Conservation (phyloP, 2,888 invertebrate species). For the Temnothorax ravouxi region DNA sequence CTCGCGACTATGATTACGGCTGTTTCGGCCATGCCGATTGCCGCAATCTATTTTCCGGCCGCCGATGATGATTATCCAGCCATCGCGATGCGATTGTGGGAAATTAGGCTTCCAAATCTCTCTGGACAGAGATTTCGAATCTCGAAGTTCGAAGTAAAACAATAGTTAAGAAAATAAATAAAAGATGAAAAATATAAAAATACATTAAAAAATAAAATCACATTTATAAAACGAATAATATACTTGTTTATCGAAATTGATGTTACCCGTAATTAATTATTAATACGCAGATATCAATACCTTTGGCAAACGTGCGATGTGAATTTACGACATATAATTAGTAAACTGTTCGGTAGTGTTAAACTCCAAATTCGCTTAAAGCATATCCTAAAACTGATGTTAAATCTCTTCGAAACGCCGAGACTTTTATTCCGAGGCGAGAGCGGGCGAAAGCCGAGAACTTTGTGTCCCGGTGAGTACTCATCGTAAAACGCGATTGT, state of each 20-base stretch:
- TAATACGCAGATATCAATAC: not conserved
- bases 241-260: too few species aligned
- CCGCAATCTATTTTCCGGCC: conserved; percentile 33
- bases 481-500: conserved; percentile 24
- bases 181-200: too few species aligned
- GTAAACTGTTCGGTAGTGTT: not conserved
- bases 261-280: not conserved
- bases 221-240: too few species aligned
- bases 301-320: not conserved
- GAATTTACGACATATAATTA: not conserved
- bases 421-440: conserved; percentile 7
- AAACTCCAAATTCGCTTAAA: not conserved
- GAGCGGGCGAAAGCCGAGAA: conserved; percentile 26
- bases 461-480: conserved; percentile 8
- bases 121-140: not conserved
- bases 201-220: too few species aligned
- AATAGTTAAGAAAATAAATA: too few species aligned
- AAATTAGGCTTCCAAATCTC: not conserved
- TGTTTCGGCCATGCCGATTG: conserved; percentile 13
- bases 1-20: conserved; percentile 9
- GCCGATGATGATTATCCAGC: conserved; percentile 14
- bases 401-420: not conserved
- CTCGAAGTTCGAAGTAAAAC: not conserved
- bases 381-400: too few species aligned
- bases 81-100: conserved; percentile 4